Percentiles rank a stretch among this genome's conserved stretches.
Conservation (phyloP, 2,888 invertebrate genomes). For the Molorchus minor region DNA sequence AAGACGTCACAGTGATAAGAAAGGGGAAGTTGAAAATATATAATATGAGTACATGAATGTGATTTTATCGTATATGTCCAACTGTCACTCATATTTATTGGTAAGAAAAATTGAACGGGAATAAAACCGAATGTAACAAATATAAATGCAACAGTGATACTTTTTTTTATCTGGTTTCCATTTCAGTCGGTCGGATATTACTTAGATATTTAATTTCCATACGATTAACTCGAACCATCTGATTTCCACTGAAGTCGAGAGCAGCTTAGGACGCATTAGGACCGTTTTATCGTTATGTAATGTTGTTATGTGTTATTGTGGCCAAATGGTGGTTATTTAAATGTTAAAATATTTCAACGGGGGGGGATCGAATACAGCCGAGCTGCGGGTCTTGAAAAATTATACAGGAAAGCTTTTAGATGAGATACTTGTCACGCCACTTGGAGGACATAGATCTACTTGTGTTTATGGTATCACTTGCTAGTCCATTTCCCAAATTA, state of each 20-base stretch:
- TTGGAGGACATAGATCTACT: conserved; percentile 36
- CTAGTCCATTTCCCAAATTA: conserved; percentile 60
- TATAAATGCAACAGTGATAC: conserved; percentile 47
- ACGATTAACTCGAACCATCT: conserved; percentile 56
- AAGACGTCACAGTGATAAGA: conserved; percentile 4
- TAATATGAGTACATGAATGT: conserved; percentile 7
- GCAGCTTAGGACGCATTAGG: conserved; percentile 37
- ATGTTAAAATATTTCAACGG: conserved; percentile 1
- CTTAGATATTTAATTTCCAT: conserved; percentile 59
- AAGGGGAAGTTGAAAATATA: conserved; percentile 3
- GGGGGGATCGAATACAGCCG: not conserved
- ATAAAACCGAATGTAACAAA: conserved; percentile 51
- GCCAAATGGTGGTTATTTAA: conserved; percentile 15
- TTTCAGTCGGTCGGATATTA: conserved; percentile 57
- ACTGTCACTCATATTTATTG: conserved; percentile 56
- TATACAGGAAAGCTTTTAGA: conserved; percentile 52
- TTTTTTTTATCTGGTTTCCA: conserved; percentile 55
- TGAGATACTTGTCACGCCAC: conserved; percentile 56
- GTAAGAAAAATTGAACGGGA: conserved; percentile 55
- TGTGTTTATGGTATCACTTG: conserved; percentile 54
- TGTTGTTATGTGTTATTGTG: conserved; percentile 24
- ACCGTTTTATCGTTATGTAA: conserved; percentile 35
- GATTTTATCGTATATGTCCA: conserved; percentile 37
- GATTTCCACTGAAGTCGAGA: conserved; percentile 43
- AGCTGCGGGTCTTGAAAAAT: conserved; percentile 16